Base-by-base conservation (phyloP, 2,113 vertebrate genomes). In the human (Homo sapiens) region DNA sequence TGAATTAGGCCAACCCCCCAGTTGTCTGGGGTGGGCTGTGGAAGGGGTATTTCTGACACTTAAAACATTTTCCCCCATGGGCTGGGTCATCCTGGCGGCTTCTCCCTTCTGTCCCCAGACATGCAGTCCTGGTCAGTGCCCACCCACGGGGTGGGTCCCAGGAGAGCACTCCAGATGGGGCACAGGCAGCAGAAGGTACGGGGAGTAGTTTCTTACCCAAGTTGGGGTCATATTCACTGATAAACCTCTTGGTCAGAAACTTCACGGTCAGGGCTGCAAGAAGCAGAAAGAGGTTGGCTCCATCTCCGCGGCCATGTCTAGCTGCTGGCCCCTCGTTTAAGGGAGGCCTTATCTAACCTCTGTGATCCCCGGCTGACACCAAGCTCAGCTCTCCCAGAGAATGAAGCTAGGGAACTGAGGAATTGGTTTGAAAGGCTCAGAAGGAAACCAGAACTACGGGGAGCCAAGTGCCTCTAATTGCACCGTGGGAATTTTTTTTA, bases 191-290 rank as follows among this genome's bases (percentile, higher is more conserved):
- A 18, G 35, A 16, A 79, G 50, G 35, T 0, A 8, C 6, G 6
- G 55, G 61, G 17, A 59, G 27, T 3, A 4, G 3, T 0, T 0
- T 68, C 99, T 99, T 99, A 99, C 99, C 99, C 79, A 99, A 97
- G 87, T 99, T 98, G 0, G 99, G 99, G 90, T 99, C 99, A n/a
- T 99, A 99, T 98, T 99, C 99, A 25, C 99, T 99, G 97, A 99
- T 99, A 97, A 99, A 99, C 94, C 99, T 98, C 98, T 99, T 99
- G 90, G 99, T 99, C 35, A 99, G 99, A 98, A 99, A 99, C 98
- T 99, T 99, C 97, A 99, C 99, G 0, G 99, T 99, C 97, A 99
- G 98, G 8, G 99, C 99, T 99, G 98, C 35, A 83, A 98, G 93
- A 98, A 97, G 84, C 32, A 95, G 93, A 92, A 97, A 96, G 70